These are phyloP conservation scores for Subanguina moxae DNA, from an alignment of 1,140 invertebrate species.

Conservation along the genomic window DNA sequence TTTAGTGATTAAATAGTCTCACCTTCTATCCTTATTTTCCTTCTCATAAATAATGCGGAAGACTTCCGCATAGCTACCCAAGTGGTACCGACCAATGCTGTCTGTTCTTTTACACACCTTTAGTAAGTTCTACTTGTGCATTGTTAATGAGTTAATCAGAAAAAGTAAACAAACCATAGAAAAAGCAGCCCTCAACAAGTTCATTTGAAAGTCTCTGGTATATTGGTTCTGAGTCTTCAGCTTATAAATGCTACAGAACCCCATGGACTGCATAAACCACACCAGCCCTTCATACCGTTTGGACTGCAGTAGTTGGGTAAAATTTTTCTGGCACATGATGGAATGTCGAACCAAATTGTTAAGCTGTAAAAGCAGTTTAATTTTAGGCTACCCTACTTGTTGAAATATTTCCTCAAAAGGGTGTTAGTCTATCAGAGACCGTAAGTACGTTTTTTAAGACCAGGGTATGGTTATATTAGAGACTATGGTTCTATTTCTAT, in stretches of 20 bases:
- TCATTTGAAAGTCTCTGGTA: slow-evolving; percentile 47
- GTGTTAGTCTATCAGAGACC: too few relatives aligned
- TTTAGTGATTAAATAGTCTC: not conserved
- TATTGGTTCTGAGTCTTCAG: slow-evolving; percentile 45
- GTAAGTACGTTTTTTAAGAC: too few relatives aligned
- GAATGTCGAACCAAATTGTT: slow-evolving; percentile 36
- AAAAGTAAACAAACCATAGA: slow-evolving; percentile 36
- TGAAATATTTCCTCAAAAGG: too few relatives aligned
- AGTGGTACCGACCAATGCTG: slow-evolving; percentile 46
- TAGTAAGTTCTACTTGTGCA: slow-evolving; percentile 5
- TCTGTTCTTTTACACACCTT: slow-evolving; percentile 50
- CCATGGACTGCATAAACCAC: slow-evolving; percentile 49
- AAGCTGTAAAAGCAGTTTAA: slow-evolving; percentile 24
- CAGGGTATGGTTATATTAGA: slow-evolving; percentile 8
- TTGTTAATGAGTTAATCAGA: not conserved
- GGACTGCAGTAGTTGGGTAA: slow-evolving; percentile 7
- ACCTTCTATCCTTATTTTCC: slow-evolving; percentile 35
- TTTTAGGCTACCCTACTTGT: too few relatives aligned
- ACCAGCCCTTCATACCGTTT: slow-evolving; percentile 42
- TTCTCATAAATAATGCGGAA: slow-evolving; percentile 49
- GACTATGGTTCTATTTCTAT: too few relatives aligned
- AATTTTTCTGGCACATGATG: slow-evolving; percentile 30
- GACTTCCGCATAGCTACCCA: slow-evolving; percentile 43
- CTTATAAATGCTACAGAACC: slow-evolving; percentile 36
- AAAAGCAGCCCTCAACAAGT: slow-evolving; percentile 48